phyloP scores from a whole-genome alignment of 2,113 vertebrate genomes.

The Coptodon bakossiorum region DNA sequence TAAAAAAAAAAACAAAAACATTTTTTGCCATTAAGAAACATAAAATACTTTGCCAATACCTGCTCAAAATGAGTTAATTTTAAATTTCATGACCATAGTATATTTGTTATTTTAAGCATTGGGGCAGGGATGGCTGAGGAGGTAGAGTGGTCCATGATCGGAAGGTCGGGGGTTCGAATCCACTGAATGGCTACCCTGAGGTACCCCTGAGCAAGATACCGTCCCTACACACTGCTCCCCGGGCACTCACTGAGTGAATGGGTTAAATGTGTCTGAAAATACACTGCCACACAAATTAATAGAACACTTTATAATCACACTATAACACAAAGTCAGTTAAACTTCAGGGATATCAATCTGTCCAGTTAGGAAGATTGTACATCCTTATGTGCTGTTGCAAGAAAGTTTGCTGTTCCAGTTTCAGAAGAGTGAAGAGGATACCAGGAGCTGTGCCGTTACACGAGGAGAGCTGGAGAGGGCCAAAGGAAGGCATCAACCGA shows the following conservation, averaged over 20 bases:
- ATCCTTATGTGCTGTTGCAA: not conserved
- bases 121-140: not conserved
- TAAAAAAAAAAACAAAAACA: rapidly evolving
- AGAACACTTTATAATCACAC: not conserved
- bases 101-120: not conserved
- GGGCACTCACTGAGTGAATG: not conserved
- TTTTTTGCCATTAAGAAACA: not conserved
- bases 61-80: not conserved
- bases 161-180: not conserved
- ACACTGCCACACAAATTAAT: not conserved
- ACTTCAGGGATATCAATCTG: not conserved
- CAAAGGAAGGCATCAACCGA: not conserved
- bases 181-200: not conserved
- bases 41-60: not conserved
- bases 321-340: not conserved
- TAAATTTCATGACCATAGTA: not conserved
- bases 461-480: not conserved
- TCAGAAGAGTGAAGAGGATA: not conserved
- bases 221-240: not conserved
- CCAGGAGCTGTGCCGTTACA: not conserved
- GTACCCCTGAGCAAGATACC: not conserved
- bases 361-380: not conserved
- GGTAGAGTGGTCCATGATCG: not conserved
- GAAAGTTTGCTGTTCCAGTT: not conserved
- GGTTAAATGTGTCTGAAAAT: not conserved